A percentile compares a stretch with the other conserved stretches of the same genome.
These are phyloP conservation scores for Thymelicus lineola DNA, from an alignment of 2,888 invertebrate genomes.

Conservation along the genomic window DNA sequence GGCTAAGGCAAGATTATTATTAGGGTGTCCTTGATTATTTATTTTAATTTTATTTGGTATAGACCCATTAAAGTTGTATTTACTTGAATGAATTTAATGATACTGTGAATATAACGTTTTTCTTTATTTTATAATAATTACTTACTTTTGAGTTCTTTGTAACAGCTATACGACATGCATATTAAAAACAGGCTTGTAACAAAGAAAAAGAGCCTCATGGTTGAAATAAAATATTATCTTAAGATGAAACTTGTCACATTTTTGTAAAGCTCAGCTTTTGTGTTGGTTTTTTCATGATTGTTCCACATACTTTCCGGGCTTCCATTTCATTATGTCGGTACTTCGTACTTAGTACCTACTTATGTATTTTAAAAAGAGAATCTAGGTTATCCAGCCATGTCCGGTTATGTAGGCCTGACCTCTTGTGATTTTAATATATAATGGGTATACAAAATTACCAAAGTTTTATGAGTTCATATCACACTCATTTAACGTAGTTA, in stretches of 20 bases:
- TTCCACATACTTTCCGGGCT: slow-evolving; percentile 26
- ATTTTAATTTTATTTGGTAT: too few species aligned
- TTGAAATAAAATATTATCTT: slow-evolving; percentile 16
- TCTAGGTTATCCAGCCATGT: slow-evolving; percentile 27
- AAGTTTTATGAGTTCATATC: slow-evolving; percentile 7
- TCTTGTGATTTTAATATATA: slow-evolving; percentile 16
- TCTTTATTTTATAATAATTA: not conserved
- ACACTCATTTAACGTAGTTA: not conserved
- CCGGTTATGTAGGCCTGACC: slow-evolving; percentile 21
- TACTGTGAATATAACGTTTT: too few species aligned
- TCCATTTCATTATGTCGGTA: slow-evolving; percentile 39
- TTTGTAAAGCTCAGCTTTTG: slow-evolving; percentile 22
- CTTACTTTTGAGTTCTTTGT: not conserved
- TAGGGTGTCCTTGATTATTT: too few species aligned
- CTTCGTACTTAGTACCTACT: slow-evolving; percentile 19
- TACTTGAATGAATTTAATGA: too few species aligned
- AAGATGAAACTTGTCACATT: slow-evolving; percentile 28
- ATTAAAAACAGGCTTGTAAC: slow-evolving; percentile 14
- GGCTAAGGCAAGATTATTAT: too few species aligned
- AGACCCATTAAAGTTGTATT: too few species aligned
- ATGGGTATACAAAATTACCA: slow-evolving; percentile 27
- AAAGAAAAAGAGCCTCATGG: slow-evolving; percentile 19
- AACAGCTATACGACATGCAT: not conserved
- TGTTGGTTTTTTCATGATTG: slow-evolving; percentile 6
- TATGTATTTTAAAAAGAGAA: slow-evolving; percentile 26